Base-by-base conservation (phyloP, 2,797 vertebrate species). In the Bradypus variegatus region DNA sequence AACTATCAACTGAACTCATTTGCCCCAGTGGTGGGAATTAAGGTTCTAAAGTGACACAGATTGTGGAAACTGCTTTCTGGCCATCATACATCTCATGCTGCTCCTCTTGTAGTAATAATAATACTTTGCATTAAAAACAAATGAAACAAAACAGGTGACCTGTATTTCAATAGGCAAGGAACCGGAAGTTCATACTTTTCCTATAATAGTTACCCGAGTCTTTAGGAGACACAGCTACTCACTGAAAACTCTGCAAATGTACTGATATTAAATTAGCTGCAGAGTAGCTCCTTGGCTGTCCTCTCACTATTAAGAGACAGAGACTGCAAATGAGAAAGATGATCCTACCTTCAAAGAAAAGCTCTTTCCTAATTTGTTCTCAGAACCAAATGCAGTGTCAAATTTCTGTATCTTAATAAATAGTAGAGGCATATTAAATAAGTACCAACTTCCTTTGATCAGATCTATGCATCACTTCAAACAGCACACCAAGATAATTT, bases 1-100 rank as follows among this genome's bases (percentile, higher is more conserved):
- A 93, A 89, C 31, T 75, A 93, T 89, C 53, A 91, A 77, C 69
- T 86, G 85, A 92, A 91, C 70, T 82, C 53, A 36, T 53, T 58
- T 21, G n/a, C 88, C 38, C 36, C 55, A 36, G 5, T 31, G 6
- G 25, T 70, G 29, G 33, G 27, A 55, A 78, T 21, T 2, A 73
- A 93, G 27, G 25, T n/a, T 69, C 76, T 53, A 90, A 77, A 67
- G 38, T 9, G 36, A 58, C 27, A 48, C 5, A 83, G 38, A 90
- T 6, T 29, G 41, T 6, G 19, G 31, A 72, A 82, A 76, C 12
- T 60, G 8, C 48, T 79, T 89, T 53, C 50, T n/a, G 85, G 12
- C 45, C 62, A 36, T 53, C 53, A 53, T 41, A 72, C 6, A 77
- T 13, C 11, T 88, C n/a, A 62, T 86, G 88, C 69, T 86, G 33